Base-by-base conservation (phyloP, 1,140 invertebrate species). In the Harpegnathos saltator region DNA sequence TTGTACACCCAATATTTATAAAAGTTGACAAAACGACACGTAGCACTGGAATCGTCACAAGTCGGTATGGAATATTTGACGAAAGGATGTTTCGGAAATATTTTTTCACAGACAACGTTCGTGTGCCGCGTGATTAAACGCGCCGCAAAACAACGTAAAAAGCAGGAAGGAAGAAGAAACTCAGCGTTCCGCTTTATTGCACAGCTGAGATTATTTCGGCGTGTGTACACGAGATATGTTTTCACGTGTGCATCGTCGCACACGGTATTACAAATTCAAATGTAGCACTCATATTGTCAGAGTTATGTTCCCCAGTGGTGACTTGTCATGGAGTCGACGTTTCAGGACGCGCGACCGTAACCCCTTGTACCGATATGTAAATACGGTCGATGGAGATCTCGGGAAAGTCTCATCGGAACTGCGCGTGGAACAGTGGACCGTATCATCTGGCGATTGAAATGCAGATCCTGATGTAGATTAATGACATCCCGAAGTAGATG, bases 361-460 rank as follows among this genome's bases (percentile, higher is more conserved):
- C 19, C 44, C 65, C 73, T 58, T 66, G 63, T 68, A 50, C 73
- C 75, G 75, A 80, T 71, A 80, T 80, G 75, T 80, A 80, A 80
- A 80, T 80, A 71, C 22, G 22, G 26, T n/a, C 54, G 65, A 80
- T 69, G 65, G 75, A 59, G 75, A 80, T 80, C 74, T 71, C 75
- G 65, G 33, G 33, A 65, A 80, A 71, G 65, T 80, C 80, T 72
- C 80, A 56, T 7, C 17, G 58, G 80, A 38, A 44, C 26, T 9
- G n/a, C 56, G 62, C 15, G n/a, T n/a, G 78, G 82, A 83, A 83
- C 54, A 82, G 75, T 77, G 52, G 82, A 75, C 74, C 62, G 75
- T 77, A 83, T 83, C 74, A 83, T 63, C 33, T 33, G 62, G 15
- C 62, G 82, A 86, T 86, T 81, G 85, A 84, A 84, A 86, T 86